Conservation (phyloP, 2,113 vertebrate species). For the Boulengeromyrus knoepffleri region DNA sequence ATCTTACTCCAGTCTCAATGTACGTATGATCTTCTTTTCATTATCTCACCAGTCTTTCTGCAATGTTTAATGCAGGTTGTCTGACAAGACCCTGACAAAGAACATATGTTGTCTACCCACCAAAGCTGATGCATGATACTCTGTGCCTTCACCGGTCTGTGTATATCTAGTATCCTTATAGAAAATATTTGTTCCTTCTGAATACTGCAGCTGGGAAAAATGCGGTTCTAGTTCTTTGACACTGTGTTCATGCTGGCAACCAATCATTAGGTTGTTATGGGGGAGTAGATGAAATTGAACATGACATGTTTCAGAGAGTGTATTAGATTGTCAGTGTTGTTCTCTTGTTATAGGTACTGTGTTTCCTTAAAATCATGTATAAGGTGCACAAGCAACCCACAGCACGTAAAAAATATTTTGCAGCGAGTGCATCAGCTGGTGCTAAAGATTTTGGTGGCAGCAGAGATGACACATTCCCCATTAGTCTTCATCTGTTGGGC, state of each 20-base stretch:
- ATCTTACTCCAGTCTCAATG: slow-evolving; percentile 73
- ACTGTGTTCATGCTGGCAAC: slow-evolving; percentile 11
- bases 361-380: not conserved
- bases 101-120: not conserved
- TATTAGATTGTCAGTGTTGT: too few species aligned
- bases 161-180: not conserved
- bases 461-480: not conserved
- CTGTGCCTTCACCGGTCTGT: not conserved
- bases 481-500: not conserved
- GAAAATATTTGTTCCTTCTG: not conserved
- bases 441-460: not conserved
- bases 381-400: too few species aligned
- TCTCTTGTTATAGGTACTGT: not conserved
- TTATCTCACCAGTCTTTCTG: not conserved
- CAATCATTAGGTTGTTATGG: not conserved
- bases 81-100: not conserved
- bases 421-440: not conserved
- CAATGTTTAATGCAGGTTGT: not conserved
- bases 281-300: not conserved
- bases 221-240: not conserved
- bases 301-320: not conserved
- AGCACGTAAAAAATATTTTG: not conserved
- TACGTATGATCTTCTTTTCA: slow-evolving; percentile 69
- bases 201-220: not conserved
- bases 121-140: not conserved